Conservation (phyloP, 2,888 invertebrate species). For the Stenodema calcarata region DNA sequence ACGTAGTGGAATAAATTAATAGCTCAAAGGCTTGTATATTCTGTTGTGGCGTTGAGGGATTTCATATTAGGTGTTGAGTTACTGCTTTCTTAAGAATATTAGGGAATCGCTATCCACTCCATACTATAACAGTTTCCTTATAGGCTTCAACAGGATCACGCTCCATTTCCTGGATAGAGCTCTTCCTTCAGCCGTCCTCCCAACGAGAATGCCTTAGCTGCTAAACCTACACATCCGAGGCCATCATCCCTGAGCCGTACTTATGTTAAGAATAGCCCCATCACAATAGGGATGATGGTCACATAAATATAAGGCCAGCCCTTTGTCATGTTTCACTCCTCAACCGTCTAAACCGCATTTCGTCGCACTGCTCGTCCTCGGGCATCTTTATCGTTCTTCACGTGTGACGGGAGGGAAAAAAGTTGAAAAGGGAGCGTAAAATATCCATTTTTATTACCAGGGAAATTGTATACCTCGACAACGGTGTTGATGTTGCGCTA, state of each 20-base stretch:
- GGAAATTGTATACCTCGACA: not conserved
- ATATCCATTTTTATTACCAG: not conserved
- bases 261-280: slow-evolving; percentile 14
- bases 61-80: not conserved
- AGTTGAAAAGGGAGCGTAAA: not conserved
- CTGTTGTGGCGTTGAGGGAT: not conserved
- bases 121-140: not conserved
- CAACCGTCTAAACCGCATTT: slow-evolving; percentile 1
- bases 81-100: not conserved
- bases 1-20: too few species aligned
- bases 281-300: not conserved
- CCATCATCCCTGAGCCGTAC: not conserved
- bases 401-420: not conserved
- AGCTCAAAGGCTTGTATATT: too few species aligned
- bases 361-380: not conserved
- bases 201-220: not conserved
- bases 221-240: slow-evolving; percentile 10
- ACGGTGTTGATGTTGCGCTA: slow-evolving; percentile 8
- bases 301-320: not conserved
- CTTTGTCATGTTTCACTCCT: slow-evolving; percentile 7
- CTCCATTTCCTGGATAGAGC: not conserved
- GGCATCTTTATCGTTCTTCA: not conserved
- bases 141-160: not conserved
- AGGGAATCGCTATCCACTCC: not conserved
- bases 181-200: not conserved